Conservation (phyloP, 2,797 vertebrate species). For the Melanotaenia parkinsoni region DNA sequence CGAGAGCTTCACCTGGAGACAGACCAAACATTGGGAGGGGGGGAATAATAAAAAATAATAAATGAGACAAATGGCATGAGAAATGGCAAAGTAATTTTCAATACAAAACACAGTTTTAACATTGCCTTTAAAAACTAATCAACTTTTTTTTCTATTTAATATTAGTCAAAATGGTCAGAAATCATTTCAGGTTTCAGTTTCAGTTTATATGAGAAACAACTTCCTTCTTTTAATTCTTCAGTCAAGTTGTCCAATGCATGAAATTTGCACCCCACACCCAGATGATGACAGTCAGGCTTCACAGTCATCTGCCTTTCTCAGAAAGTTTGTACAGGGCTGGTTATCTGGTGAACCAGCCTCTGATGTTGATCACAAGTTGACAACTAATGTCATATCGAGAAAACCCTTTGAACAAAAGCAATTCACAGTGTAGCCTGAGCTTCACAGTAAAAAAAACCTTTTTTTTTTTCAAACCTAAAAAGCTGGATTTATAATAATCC, state of each 20-base stretch:
- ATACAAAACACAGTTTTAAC: no score
- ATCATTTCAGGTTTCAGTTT: not conserved
- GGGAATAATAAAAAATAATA: not conserved
- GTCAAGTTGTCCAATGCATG: not conserved
- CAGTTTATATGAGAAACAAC: slow-evolving; percentile 1
- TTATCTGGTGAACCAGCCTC: not conserved
- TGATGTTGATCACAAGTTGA: not conserved
- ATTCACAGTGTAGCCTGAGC: fast-evolving
- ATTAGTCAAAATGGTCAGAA: not conserved
- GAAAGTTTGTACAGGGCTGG: slow-evolving; percentile 13
- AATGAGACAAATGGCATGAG: not conserved
- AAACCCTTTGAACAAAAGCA: slow-evolving; percentile 58
- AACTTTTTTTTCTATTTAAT: no score
- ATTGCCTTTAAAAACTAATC: no score
- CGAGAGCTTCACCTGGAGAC: slow-evolving; percentile 91
- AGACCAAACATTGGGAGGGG: not conserved
- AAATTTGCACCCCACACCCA: not conserved
- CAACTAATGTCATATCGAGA: not conserved
- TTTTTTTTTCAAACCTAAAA: no score
- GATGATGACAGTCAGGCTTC: not conserved
- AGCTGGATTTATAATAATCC: no score
- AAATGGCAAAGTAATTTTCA: not conserved
- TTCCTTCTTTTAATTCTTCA: not conserved
- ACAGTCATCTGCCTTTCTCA: slow-evolving; percentile 18
- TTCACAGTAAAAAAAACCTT: no score